phyloP scores from a whole-genome alignment of 2,113 vertebrate genomes.

The Albula goreensis region DNA sequence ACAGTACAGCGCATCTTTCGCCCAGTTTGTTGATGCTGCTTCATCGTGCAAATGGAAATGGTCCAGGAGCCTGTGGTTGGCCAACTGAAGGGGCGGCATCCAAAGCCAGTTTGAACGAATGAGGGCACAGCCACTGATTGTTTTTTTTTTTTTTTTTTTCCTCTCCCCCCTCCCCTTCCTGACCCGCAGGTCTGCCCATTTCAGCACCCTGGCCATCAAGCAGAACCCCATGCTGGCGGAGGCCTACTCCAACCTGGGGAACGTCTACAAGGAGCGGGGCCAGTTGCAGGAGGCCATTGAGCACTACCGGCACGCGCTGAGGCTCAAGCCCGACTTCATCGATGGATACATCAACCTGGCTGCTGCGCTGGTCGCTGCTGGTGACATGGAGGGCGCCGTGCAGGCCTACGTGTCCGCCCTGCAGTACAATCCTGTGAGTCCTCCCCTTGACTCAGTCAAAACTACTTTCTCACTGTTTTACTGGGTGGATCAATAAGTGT shows the following conservation, averaged over 20 bases:
- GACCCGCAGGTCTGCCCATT: constrained; percentile 89
- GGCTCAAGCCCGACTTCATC: constrained; percentile 97
- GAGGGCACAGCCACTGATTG: constrained; percentile 1
- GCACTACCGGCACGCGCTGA: constrained; percentile 92
- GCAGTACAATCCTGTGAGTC: constrained; percentile 97
- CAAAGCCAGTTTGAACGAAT: not conserved
- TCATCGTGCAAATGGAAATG: not conserved
- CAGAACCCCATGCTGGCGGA: constrained; percentile 97
- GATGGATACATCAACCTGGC: constrained; percentile 98
- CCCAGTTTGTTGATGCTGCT: not conserved
- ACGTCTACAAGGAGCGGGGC: constrained; percentile 97
- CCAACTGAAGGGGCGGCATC: not conserved
- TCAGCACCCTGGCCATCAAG: constrained; percentile 98
- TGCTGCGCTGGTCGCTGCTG: constrained; percentile 93
- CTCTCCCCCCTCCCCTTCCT: not conserved
- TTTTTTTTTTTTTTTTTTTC: too few species aligned
- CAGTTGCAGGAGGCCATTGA: constrained; percentile 97
- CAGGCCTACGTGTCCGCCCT: constrained; percentile 97
- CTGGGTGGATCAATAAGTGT: too few species aligned
- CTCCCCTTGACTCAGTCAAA: too few species aligned
- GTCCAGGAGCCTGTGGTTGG: not conserved
- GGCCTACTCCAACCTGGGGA: constrained; percentile 98
- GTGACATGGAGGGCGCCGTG: constrained; percentile 98
- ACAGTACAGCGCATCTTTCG: not conserved
- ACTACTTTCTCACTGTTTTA: too few species aligned